Conservation (phyloP, 2,888 invertebrate genomes). For the Mesorhabditis sp. region DNA sequence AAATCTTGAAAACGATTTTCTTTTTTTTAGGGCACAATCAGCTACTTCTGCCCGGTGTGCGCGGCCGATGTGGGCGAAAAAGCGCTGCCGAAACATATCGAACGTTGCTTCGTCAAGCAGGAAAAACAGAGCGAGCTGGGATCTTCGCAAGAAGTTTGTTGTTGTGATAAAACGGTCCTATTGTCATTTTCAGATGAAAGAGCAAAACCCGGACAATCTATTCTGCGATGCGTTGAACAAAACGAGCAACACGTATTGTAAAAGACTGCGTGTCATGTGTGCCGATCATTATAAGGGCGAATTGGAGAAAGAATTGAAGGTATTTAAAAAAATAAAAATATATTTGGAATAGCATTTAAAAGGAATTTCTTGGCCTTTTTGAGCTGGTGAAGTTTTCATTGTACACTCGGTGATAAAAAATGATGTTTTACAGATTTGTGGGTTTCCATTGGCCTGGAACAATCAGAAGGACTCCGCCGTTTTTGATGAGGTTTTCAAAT, state of each 20-base stretch:
- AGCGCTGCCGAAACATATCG: conserved; percentile 35
- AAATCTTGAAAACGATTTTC: too few species aligned
- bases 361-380: too few species aligned
- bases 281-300: conserved; percentile 95
- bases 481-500: too few species aligned
- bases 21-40: neutral
- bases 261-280: conserved; percentile 86
- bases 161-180: neutral
- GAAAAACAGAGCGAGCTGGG: conserved; percentile 48
- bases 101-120: conserved; percentile 39
- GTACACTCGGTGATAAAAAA: neutral
- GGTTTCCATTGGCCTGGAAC: conserved; percentile 30
- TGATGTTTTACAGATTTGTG: conserved; percentile 21
- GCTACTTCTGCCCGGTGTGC: neutral
- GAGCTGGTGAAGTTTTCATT: too few species aligned
- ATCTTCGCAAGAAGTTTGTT: conserved; percentile 15
- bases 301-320: conserved; percentile 20
- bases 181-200: neutral
- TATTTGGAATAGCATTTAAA: too few species aligned
- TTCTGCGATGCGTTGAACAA: conserved; percentile 91
- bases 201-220: conserved; percentile 65
- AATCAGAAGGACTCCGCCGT: conserved; percentile 9
- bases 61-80: conserved; percentile 8
- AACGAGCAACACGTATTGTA: conserved; percentile 80
- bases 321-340: neutral